Percentiles rank a stretch among this genome's conserved stretches.
Conservation (phyloP, 2,797 vertebrate genomes). For the Sandelia bainsii region DNA sequence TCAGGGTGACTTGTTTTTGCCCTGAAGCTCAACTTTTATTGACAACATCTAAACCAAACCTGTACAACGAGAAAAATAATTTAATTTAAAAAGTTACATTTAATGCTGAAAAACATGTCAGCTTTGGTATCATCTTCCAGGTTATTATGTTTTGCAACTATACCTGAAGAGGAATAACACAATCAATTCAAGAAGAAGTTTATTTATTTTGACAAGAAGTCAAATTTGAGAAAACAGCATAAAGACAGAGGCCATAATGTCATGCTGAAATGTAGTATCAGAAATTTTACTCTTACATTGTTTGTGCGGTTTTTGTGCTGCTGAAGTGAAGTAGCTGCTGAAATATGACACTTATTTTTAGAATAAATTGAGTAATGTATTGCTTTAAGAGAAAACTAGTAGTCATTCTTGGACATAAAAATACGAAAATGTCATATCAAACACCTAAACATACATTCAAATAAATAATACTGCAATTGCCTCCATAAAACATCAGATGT, state of each 20-base stretch:
- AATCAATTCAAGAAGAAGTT: constrained; percentile 22
- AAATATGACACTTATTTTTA: constrained; percentile 13
- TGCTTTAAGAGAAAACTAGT: constrained; percentile 63
- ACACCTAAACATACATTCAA: constrained; percentile 74
- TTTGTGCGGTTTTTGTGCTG: constrained; percentile 36
- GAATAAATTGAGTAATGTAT: background rate
- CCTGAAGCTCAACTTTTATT: constrained; percentile 2
- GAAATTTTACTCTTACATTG: constrained; percentile 18
- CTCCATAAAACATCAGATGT: constrained; percentile 43
- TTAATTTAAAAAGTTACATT: background rate
- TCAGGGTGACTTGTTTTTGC: constrained; percentile 14
- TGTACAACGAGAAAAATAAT: background rate
- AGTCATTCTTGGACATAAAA: constrained; percentile 74
- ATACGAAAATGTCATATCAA: constrained; percentile 48
- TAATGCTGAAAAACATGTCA: background rate
- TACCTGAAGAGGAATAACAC: constrained; percentile 12
- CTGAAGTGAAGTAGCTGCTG: constrained; percentile 36
- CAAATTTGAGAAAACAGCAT: constrained; percentile 29
- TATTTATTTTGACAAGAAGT: constrained; percentile 39
- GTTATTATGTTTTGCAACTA: background rate
- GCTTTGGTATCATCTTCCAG: background rate
- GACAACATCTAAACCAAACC: constrained; percentile 10
- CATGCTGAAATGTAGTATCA: constrained; percentile 5
- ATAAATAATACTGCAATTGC: constrained; percentile 73
- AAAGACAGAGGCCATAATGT: constrained; percentile 3